Percentiles rank a stretch among this genome's conserved stretches.
Conservation (phyloP, 2,797 vertebrate species). For the Kryptopterus vitreolus region DNA sequence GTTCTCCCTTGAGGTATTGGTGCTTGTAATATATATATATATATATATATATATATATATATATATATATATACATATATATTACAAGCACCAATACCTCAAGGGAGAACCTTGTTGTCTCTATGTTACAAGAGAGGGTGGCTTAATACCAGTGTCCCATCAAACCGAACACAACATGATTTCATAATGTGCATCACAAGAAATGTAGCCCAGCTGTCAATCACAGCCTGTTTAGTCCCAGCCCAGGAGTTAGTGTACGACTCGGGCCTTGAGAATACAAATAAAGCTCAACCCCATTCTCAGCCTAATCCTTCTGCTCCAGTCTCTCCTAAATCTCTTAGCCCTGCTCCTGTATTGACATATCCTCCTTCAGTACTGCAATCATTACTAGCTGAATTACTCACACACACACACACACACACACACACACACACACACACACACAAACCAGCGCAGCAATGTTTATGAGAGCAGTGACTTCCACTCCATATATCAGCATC, state of each 20-base stretch:
- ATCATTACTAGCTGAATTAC: conserved; percentile 83
- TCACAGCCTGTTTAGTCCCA: conserved; percentile 26
- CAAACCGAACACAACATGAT: conserved; percentile 18
- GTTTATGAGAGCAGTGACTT: conserved; percentile 83
- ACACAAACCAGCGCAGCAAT: conserved; percentile 42
- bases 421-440: conserved; percentile 8
- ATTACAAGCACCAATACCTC: neutral
- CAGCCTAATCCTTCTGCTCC: conserved; percentile 29
- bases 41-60: no score
- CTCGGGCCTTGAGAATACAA: conserved; percentile 42
- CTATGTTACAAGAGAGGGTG: conserved; percentile 6
- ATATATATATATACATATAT: no score
- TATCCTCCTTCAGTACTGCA: conserved; percentile 77
- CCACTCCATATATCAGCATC: conserved; percentile 85
- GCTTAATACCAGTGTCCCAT: conserved; percentile 20
- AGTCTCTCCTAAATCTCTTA: conserved; percentile 57
- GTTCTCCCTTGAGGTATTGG: no score
- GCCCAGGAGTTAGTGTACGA: conserved; percentile 42
- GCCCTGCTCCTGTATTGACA: conserved; percentile 77
- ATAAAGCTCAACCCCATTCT: conserved; percentile 41
- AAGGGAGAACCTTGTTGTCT: conserved; percentile 2
- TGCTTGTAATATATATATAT: no score
- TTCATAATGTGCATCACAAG: conserved; percentile 39
- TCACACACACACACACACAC: conserved; percentile 48
- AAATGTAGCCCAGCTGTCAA: conserved; percentile 42